Evolutionary conservation across 2,113 vertebrate species (phyloP).

Genomic region (Dinomys branickii): DNA sequence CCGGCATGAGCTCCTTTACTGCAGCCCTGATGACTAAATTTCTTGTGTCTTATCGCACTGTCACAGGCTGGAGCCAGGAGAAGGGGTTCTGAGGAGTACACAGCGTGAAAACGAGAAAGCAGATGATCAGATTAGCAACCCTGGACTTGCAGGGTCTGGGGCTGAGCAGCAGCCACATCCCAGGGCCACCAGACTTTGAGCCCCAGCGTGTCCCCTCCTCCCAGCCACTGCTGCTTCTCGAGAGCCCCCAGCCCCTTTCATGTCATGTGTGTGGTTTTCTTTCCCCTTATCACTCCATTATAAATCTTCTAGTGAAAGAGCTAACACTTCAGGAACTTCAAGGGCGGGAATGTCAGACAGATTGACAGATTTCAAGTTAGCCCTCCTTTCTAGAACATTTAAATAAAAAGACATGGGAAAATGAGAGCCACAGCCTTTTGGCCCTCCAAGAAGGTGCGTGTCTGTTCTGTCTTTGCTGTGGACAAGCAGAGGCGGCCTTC

Average conservation of each 20-base stretch:
- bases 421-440: conserved; percentile 35
- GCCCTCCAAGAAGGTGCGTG: conserved; percentile 21
- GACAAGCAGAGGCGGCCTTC: not conserved
- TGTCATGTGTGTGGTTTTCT: not conserved
- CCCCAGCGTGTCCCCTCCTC: conserved; percentile 75
- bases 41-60: conserved; percentile 99
- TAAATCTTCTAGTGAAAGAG: conserved; percentile 80
- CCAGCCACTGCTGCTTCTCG: conserved; percentile 64
- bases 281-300: conserved; percentile 85
- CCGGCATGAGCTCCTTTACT: conserved; percentile 93
- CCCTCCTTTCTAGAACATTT: conserved; percentile 62
- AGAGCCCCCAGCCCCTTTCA: not conserved
- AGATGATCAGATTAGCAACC: conserved; percentile 97
- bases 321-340: conserved; percentile 88
- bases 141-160: conserved; percentile 93
- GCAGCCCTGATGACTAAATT: conserved; percentile 97
- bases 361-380: conserved; percentile 79
- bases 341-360: conserved; percentile 87
- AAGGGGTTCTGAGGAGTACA: conserved; percentile 95
- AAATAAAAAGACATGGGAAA: conserved; percentile 31
- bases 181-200: conserved; percentile 89
- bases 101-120: conserved; percentile 96
- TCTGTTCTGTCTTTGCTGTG: conserved; percentile 28
- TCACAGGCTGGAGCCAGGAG: conserved; percentile 96
- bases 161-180: conserved; percentile 92